Evolutionary conservation across 1,140 invertebrate species (phyloP), one percentile per base, ranked within the genome.

Genomic region (Megalopta genalis): DNA sequence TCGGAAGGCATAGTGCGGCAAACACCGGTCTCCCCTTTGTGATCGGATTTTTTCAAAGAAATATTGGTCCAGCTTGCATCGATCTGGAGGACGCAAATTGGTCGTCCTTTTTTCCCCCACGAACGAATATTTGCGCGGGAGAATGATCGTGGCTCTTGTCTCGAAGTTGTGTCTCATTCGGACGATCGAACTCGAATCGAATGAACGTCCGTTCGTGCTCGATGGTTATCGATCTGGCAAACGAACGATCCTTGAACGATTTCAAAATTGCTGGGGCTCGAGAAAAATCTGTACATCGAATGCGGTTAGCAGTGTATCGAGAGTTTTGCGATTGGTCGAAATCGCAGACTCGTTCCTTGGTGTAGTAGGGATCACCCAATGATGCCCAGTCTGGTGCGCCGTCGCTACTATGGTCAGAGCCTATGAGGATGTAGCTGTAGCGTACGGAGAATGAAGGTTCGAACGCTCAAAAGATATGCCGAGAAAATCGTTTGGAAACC

Each of bases 381-480:
- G 14, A 21, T 25, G 25, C 14, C 21, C 21, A 54, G 66, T 32
- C 25, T 71, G 70, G 60, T 59, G 85, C 85, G 85, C 84, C 77
- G 81, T 86, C 85, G 85, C 77, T 39, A 81, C 73, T 72, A 77
- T 73, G 52, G 21, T 63, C 71, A 5, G 69, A 77, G 67, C 70
- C 80, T 79, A 82, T 88, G 72, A 68, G 80, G 74, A 86, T 39
- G 62, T 77, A 78, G 69, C 77, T 78, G 82, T 77, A 80, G 75
- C 66, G 64, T 76, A 80, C 76, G 54, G 46, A 77, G 59, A 85
- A 27, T 16, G 27, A 66, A 77, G 77, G 81, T 84, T 88, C 83
- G 81, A 88, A 88, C 60, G 84, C 86, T 87, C 68, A 74, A 87
- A 88, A 87, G 77, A 66, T 82, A 80, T 67, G 77, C 25, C 23